Percentiles rank a stretch among this genome's conserved stretches.
These are phyloP conservation scores for Cylloceria caligata DNA, from an alignment of 2,888 invertebrate species.

Conservation along the genomic window DNA sequence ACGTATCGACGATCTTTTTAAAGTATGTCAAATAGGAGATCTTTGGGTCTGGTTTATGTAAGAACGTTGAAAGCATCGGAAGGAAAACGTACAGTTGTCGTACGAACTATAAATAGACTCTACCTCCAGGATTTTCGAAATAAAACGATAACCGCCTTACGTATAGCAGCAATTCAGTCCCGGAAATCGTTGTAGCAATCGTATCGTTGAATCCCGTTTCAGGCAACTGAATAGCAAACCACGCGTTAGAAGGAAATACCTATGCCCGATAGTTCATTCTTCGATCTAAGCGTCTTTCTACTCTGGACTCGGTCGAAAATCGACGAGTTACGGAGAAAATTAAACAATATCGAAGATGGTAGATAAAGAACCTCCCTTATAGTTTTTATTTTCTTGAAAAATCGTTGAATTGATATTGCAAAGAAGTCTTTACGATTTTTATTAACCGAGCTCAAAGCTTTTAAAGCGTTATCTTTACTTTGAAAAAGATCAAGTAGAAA, in stretches of 20 bases:
- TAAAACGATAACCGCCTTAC: background rate
- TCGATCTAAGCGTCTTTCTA: background rate
- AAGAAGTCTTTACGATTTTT: too few species aligned
- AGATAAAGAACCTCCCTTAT: background rate
- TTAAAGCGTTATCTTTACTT: too few species aligned
- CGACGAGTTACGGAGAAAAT: background rate
- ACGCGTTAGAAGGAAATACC: background rate
- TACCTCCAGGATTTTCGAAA: background rate
- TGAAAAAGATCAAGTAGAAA: too few species aligned
- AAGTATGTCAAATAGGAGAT: background rate
- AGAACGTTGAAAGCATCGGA: background rate
- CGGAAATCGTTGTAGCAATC: conserved; percentile 4
- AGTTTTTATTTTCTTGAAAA: background rate
- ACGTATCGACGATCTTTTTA: background rate
- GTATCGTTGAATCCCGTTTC: background rate
- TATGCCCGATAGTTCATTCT: background rate
- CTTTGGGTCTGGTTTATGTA: background rate
- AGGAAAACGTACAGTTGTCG: background rate
- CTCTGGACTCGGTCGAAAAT: background rate
- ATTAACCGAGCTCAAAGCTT: too few species aligned
- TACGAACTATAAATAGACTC: background rate
- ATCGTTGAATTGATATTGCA: background rate
- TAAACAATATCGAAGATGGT: background rate
- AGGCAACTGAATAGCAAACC: background rate
- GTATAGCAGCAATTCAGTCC: background rate